Percentiles rank a stretch among this genome's conserved stretches.
Evolutionary conservation across 2,113 vertebrate genomes (phyloP).

Genomic region (Chionis minor): DNA sequence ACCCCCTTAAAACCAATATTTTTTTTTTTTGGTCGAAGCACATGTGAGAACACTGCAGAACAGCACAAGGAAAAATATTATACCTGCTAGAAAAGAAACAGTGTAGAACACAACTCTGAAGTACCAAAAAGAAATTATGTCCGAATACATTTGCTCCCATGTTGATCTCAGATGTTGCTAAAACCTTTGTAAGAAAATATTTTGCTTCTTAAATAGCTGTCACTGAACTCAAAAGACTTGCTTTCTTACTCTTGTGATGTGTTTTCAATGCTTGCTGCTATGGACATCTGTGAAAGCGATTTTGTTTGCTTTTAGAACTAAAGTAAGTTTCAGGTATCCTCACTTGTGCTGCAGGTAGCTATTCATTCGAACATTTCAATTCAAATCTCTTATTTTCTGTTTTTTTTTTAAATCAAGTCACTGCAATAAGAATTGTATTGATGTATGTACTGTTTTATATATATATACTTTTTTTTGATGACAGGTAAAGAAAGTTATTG

Average conservation of each 20-base stretch:
- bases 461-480: not conserved
- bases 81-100: not conserved
- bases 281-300: not conserved
- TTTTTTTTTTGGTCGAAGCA: not conserved
- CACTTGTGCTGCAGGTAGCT: not conserved
- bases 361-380: not conserved
- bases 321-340: not conserved
- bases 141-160: not conserved
- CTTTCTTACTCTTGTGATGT: not conserved
- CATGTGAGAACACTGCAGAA: not conserved
- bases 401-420: not conserved
- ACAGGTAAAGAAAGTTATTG: conserved; percentile 98
- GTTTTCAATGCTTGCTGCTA: not conserved
- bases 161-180: not conserved
- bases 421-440: not conserved
- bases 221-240: not conserved
- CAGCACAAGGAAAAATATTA: not conserved
- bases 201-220: not conserved
- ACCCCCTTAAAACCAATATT: not conserved
- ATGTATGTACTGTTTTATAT: not conserved
- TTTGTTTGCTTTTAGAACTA: not conserved
- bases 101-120: not conserved
- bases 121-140: not conserved
- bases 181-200: not conserved
- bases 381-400: not conserved